Base-by-base conservation (phyloP, 2,113 vertebrate species). In the Eurypyga helias region DNA sequence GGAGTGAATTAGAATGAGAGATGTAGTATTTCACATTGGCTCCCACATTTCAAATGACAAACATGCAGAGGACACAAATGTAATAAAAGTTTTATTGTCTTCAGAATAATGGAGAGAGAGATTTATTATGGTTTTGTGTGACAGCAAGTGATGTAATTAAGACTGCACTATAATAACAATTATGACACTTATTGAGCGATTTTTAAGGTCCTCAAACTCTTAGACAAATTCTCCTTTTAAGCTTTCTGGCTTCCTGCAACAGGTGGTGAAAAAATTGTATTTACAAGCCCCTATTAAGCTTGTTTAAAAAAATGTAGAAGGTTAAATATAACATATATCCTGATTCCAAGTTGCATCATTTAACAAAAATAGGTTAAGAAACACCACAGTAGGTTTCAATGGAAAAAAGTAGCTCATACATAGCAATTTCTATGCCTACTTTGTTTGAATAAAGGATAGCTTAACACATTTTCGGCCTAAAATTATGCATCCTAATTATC, bases 141-240 rank as follows among this genome's bases (percentile, higher is more conserved):
- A 66, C 51, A 80, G 34, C n/a, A 76, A 88, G 88, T 94, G n/a
- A 46, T 60, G 67, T 62, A 83, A 85, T 86, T 93, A 90, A 80
- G 58, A 73, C 77, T 51, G 33, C 26, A 45, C 36, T 89, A 17
- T 71, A 69, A 57, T 49, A 94, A 55, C 66, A 71, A 29, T 18
- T 89, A 43, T 77, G 43, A 64, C 10, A 45, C 87, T n/a, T n/a
- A n/a, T n/a, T n/a, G 15, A 76, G 51, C 60, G 65, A 78, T 87
- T 93, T 86, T 91, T 75, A 76, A 76, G n/a, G 31, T 69, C 23
- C 69, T 87, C 25, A 29, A 61, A 79, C 34, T 81, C 69, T 66
- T 72, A 62, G 43, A 77, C 29, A 89, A 70, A 61, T 88, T 93
- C 25, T 84, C 7, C 10, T 77, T 62, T 85, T 66, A 71, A 83